These are phyloP conservation scores for Octodon degus DNA, from an alignment of 2,113 vertebrate genomes.

Conservation along the genomic window DNA sequence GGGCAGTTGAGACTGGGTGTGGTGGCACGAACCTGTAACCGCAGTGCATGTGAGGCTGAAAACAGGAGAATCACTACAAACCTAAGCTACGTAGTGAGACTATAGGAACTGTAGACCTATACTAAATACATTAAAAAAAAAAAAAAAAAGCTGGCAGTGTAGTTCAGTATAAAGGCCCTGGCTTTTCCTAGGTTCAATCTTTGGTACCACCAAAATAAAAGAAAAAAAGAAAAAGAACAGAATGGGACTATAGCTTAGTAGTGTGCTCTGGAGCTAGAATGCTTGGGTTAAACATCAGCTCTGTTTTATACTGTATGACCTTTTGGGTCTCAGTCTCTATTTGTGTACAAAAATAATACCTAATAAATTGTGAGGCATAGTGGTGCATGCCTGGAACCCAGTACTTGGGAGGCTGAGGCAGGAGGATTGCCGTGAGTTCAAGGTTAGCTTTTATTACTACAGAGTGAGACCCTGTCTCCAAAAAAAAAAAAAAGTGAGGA, in stretches of 20 bases:
- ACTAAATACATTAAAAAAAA: too few relatives aligned
- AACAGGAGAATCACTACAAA: too few relatives aligned
- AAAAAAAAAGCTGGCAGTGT: not conserved
- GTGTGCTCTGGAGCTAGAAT: not conserved
- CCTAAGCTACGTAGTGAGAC: too few relatives aligned
- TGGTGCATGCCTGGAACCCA: too few relatives aligned
- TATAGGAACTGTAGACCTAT: too few relatives aligned
- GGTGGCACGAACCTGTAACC: too few relatives aligned
- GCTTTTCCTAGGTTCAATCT: not conserved
- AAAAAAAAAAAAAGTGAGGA: not conserved
- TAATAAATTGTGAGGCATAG: not conserved
- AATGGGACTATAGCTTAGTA: not conserved
- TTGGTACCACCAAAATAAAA: not conserved
- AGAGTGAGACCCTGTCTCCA: too few relatives aligned
- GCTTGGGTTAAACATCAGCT: not conserved
- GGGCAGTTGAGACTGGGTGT: too few relatives aligned
- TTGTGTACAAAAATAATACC: slow-evolving; percentile 40
- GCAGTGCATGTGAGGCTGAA: too few relatives aligned
- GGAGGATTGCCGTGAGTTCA: too few relatives aligned
- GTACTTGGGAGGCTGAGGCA: too few relatives aligned
- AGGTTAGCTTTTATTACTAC: too few relatives aligned
- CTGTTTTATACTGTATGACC: not conserved
- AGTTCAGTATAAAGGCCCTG: not conserved
- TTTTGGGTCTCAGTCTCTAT: slow-evolving; percentile 38
- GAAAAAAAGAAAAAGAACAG: not conserved